Conservation (phyloP, 1,140 invertebrate genomes). For the Diorhabda elongata region DNA sequence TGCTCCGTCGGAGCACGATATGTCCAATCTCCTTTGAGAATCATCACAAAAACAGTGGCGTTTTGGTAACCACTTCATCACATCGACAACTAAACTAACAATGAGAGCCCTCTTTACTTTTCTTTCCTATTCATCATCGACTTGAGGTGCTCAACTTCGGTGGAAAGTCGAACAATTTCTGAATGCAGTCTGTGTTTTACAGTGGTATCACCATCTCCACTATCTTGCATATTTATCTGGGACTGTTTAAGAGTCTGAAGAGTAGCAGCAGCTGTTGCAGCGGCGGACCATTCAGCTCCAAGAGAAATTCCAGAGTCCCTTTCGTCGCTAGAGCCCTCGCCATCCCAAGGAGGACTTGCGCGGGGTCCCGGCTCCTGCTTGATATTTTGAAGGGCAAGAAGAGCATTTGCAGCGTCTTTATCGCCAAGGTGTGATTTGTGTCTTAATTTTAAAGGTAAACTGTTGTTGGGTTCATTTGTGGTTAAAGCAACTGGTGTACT, state of each 20-base stretch:
- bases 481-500: slow-evolving; percentile 49
- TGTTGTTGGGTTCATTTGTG: slow-evolving; percentile 53
- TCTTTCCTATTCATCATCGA: slow-evolving; percentile 52
- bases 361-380: slow-evolving; percentile 74
- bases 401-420: slow-evolving; percentile 76
- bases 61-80: slow-evolving; percentile 17
- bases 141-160: slow-evolving; percentile 87
- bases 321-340: slow-evolving; percentile 81
- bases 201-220: slow-evolving; percentile 52
- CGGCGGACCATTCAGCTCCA: slow-evolving; percentile 62
- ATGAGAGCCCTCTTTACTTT: slow-evolving; percentile 27
- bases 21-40: slow-evolving; percentile 28
- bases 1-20: slow-evolving; percentile 34
- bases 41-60: slow-evolving; percentile 33
- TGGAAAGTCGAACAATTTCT: slow-evolving; percentile 81
- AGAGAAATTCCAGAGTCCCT: slow-evolving; percentile 83
- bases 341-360: slow-evolving; percentile 76
- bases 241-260: slow-evolving; percentile 47
- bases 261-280: slow-evolving; percentile 43
- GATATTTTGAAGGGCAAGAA: slow-evolving; percentile 74
- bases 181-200: slow-evolving; percentile 73
- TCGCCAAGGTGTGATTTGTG: slow-evolving; percentile 89
- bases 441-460: slow-evolving; percentile 81
- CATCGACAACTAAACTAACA: slow-evolving; percentile 28
- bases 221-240: slow-evolving; percentile 47